Evolutionary conservation across 2,888 invertebrate genomes (phyloP).

Genomic region (Rotaria magnacalcarata): DNA sequence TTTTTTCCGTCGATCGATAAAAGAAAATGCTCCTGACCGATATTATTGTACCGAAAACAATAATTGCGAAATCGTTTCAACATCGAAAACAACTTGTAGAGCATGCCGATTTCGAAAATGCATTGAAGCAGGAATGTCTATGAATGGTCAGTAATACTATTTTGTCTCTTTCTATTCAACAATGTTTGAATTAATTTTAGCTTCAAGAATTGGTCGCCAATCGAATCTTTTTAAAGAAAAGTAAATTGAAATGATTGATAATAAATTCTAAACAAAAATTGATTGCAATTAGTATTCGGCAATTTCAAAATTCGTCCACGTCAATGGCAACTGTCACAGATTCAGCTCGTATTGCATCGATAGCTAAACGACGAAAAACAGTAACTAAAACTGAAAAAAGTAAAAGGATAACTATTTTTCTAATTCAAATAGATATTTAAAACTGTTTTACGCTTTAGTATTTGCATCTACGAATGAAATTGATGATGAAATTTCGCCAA

Average conservation of each 20-base stretch:
- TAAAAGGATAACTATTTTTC: neutral
- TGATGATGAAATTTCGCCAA: neutral
- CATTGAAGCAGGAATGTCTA: constrained; percentile 7
- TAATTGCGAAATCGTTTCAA: neutral
- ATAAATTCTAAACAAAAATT: too few relatives aligned
- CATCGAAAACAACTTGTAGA: constrained; percentile 8
- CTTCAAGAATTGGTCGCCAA: constrained; percentile 23
- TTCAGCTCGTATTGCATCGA: neutral
- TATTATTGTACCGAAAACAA: neutral
- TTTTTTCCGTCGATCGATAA: constrained; percentile 26
- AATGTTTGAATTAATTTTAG: neutral
- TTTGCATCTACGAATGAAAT: neutral
- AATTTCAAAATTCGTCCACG: neutral
- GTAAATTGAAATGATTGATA: neutral
- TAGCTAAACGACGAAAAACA: constrained; percentile 5
- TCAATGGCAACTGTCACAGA: neutral
- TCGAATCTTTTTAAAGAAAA: constrained; percentile 19
- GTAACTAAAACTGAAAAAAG: neutral
- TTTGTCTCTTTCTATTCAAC: too few relatives aligned
- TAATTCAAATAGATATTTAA: neutral
- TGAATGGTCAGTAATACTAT: neutral
- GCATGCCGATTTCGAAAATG: constrained; percentile 31
- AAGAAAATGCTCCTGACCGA: constrained; percentile 28
- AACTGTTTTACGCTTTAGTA: neutral
- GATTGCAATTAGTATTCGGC: neutral